phyloP scores from a whole-genome alignment of 2,797 vertebrate genomes.

The Anniella stebbinsi region DNA sequence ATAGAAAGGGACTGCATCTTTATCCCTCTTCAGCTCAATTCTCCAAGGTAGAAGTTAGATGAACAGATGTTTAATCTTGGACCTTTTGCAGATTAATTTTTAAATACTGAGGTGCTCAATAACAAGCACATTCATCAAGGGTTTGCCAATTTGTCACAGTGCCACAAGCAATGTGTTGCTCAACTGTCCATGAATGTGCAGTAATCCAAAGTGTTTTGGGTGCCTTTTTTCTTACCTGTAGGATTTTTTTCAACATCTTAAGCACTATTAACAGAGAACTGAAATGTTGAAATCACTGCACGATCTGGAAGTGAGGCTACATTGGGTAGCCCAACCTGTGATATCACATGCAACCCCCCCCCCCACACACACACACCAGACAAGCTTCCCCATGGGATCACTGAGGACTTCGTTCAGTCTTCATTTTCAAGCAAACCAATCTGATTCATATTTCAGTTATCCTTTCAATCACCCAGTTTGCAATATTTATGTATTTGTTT shows the following conservation, averaged over 20 bases:
- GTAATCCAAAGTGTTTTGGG: background rate
- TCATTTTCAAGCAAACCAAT: background rate
- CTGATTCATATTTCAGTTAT: background rate
- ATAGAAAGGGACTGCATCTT: constrained; percentile 6
- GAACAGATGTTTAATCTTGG: constrained; percentile 29
- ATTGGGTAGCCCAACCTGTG: background rate
- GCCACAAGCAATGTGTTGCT: constrained; percentile 10
- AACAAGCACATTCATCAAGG: constrained; percentile 26
- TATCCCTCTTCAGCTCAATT: constrained; percentile 2
- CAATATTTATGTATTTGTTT: background rate
- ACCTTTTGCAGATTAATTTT: constrained; percentile 37
- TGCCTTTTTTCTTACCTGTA: background rate
- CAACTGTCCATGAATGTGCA: background rate
- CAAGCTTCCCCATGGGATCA: too few relatives aligned
- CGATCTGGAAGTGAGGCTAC: background rate
- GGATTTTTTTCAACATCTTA: background rate
- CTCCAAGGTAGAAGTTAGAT: constrained; percentile 8
- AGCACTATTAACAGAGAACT: background rate
- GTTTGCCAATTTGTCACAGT: constrained; percentile 26
- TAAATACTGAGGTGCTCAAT: constrained; percentile 23
- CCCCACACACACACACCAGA: background rate
- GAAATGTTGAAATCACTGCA: background rate
- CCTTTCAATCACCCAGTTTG: background rate
- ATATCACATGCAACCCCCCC: too few relatives aligned
- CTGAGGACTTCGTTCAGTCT: background rate